A percentile compares a stretch with the other conserved stretches of the same genome.
Conservation (phyloP, 2,113 vertebrate species). For the Neotoma lepida region DNA sequence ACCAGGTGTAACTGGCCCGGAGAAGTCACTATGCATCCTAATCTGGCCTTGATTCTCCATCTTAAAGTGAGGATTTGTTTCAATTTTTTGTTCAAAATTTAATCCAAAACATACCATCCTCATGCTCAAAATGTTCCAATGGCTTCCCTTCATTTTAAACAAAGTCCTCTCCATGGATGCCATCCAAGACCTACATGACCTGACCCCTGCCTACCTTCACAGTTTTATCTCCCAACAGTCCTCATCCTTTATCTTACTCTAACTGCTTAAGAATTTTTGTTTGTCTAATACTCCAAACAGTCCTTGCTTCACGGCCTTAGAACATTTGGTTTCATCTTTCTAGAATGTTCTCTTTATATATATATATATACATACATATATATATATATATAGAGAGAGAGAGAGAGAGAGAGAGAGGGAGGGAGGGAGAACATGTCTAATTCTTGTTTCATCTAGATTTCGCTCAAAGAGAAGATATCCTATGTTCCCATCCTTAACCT, state of each 20-base stretch:
- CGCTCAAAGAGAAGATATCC: not conserved
- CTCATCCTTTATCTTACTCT: not conserved
- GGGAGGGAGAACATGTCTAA: not conserved
- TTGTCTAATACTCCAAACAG: not conserved
- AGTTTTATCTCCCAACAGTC: not conserved
- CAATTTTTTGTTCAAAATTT: not conserved
- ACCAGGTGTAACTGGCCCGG: not conserved
- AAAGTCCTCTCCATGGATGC: not conserved
- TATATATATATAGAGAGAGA: too few relatives aligned
- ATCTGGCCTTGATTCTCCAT: not conserved
- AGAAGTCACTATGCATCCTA: not conserved
- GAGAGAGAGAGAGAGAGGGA: too few relatives aligned
- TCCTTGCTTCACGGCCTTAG: constrained; percentile 13
- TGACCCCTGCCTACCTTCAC: not conserved
- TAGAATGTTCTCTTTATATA: not conserved
- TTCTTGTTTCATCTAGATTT: not conserved
- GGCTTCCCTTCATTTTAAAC: not conserved
- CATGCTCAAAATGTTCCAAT: not conserved
- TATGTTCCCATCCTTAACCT: not conserved
- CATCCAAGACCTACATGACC: not conserved
- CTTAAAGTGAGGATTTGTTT: not conserved
- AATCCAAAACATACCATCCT: not conserved
- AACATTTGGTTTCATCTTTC: constrained; percentile 7
- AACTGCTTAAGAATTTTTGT: not conserved
- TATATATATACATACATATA: too few relatives aligned